phyloP scores from a whole-genome alignment of 1,140 invertebrate genomes.

The Venturia canescens region DNA sequence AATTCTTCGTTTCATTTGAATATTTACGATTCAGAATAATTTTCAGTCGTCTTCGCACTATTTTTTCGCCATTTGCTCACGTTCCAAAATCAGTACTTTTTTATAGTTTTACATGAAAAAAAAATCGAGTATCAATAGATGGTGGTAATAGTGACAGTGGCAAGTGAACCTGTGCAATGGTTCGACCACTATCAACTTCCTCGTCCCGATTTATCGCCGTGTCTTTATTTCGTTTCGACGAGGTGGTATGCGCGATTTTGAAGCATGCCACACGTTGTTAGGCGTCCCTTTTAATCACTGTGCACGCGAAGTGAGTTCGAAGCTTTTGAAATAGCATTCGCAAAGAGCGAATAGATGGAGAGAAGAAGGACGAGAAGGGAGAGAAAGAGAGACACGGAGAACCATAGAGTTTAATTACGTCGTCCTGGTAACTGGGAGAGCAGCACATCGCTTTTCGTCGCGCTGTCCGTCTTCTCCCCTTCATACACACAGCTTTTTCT shows the following conservation, averaged over 20 bases:
- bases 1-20: too few species aligned
- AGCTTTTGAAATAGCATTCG: constrained; percentile 44
- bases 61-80: too few species aligned
- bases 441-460: constrained; percentile 26
- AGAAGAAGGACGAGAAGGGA: too few species aligned
- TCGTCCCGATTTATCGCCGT: background rate
- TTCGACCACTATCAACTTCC: background rate
- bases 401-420: constrained; percentile 38
- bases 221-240: background rate
- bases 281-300: constrained; percentile 23
- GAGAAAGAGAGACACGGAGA: background rate
- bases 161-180: too few species aligned
- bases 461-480: background rate
- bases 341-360: background rate
- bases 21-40: too few species aligned
- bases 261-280: background rate
- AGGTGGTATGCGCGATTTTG: background rate
- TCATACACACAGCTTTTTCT: background rate
- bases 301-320: constrained; percentile 27
- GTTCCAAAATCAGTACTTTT: too few species aligned
- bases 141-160: too few species aligned
- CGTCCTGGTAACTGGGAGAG: constrained; percentile 32
- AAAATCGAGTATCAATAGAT: too few species aligned
- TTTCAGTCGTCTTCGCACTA: too few species aligned
- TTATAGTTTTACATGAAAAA: too few species aligned